These are phyloP conservation scores for Xylophagus ater DNA, from an alignment of 2,888 invertebrate genomes.

Conservation along the genomic window DNA sequence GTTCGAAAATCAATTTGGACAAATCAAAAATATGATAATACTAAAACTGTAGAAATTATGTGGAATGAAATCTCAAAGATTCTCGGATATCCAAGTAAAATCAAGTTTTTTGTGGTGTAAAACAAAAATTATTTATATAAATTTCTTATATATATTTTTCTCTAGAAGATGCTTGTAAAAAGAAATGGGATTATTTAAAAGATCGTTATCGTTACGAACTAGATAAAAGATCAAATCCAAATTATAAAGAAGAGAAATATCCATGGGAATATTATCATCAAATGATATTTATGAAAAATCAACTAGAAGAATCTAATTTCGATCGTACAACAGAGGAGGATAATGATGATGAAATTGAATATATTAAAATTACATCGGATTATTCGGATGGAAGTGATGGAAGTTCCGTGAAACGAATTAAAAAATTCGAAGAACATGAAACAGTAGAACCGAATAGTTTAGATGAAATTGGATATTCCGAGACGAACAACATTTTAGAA, in stretches of 20 bases:
- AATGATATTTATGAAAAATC: constrained; percentile 7
- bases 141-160: no score
- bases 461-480: no score
- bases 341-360: not conserved
- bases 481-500: no score
- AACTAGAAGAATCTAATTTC: not conserved
- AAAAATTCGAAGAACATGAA: constrained; percentile 6
- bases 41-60: no score
- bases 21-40: no score
- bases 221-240: constrained; percentile 5
- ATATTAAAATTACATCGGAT: constrained; percentile 4
- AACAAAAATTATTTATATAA: no score
- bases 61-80: no score
- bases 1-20: no score
- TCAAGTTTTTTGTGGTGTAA: no score
- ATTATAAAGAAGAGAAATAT: constrained; percentile 1
- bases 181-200: constrained; percentile 10
- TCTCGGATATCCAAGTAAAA: no score
- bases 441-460: constrained; percentile 3
- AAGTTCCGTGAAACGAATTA: constrained; percentile 7
- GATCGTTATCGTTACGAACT: constrained; percentile 8
- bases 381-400: constrained; percentile 5
- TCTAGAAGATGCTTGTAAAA: constrained; percentile 6
- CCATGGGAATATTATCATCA: constrained; percentile 1
- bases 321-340: not conserved